Evolutionary conservation across 2,888 invertebrate species (phyloP), one percentile per base, ranked within the genome.

Genomic region (Smittia aterrima): DNA sequence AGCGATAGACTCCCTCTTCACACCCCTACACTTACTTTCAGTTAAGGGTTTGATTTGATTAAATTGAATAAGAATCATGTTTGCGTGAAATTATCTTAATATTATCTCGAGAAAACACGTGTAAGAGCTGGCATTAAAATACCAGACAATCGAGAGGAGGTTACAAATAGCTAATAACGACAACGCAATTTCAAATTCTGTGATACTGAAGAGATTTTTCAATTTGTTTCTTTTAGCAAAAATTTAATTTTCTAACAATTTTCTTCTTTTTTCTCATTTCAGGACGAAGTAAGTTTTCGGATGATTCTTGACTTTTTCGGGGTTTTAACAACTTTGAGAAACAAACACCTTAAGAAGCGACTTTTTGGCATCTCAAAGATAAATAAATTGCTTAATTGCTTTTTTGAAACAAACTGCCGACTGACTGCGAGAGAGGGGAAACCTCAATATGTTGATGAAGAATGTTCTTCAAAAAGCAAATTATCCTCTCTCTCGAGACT

Each of bases 261-360:
- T 79, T 78, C 79, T 74, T 79, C 79, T 76, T 80, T 80, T 82
- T 76, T 82, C 79, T 82, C 80, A 80, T 82, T 79, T 77, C 80
- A 83, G 83, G 83, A 80, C 80, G 83, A 83, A 83, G 83, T 83
- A 82, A 83, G 83, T 82, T 32, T n/a, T 32, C 32, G 82, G 78
- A 80, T 77, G 27, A n/a, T 24, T 66, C 9, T 27, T 16, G 1
- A 32, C 1, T 27, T 27, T 22, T 3, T 32, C 32, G 3, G 9
- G 9, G 32, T 6, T 3, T 9, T 6, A 32, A 16, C 2, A 24
- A 27, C 11, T 24, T 18, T 9, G 6, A n/a, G 22, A 18, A 58
- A 9, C 6, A n/a, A 3, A 47, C 47, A 47, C 16, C 4, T 47
- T 16, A 38, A 38, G n/a, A n/a, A 38, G 3, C 47, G 13, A 47